Percentiles rank a stretch among this genome's conserved stretches.
phyloP scores from a whole-genome alignment of 2,797 vertebrate species.

The Cichlasoma orientale region DNA sequence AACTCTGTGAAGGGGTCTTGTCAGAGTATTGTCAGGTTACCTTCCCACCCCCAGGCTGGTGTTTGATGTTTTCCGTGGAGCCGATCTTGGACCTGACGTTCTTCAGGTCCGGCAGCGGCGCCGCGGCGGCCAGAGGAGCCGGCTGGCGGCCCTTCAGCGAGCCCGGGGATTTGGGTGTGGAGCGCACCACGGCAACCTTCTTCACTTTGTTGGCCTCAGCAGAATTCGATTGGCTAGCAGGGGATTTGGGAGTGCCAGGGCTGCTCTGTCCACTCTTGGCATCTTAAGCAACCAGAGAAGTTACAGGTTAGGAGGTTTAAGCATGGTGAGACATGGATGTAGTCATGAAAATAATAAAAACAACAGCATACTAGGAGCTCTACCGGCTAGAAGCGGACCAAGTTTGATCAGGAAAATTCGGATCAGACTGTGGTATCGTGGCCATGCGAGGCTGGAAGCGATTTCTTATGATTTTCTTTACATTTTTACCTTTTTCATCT shows the following conservation, averaged over 20 bases:
- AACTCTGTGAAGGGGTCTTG: not conserved
- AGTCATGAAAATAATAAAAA: not conserved
- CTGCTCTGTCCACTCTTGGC: constrained; percentile 93
- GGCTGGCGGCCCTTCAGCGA: constrained; percentile 89
- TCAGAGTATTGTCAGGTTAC: constrained; percentile 63
- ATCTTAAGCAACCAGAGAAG: constrained; percentile 72
- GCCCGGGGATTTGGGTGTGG: constrained; percentile 92
- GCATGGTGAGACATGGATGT: not conserved
- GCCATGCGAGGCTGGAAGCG: constrained; percentile 8
- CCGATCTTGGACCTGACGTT: constrained; percentile 92
- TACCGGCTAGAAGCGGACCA: constrained; percentile 31
- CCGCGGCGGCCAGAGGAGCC: constrained; percentile 73
- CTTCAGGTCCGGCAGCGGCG: constrained; percentile 91
- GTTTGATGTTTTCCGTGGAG: constrained; percentile 94
- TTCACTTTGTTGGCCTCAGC: constrained; percentile 90
- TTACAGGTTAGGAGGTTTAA: not conserved
- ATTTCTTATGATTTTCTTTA: constrained; percentile 1
- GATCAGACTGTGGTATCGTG: constrained; percentile 46
- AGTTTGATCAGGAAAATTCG: constrained; percentile 41
- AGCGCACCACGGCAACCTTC: constrained; percentile 94
- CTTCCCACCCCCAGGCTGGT: constrained; percentile 96
- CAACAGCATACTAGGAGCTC: not conserved
- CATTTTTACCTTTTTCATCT: constrained; percentile 71
- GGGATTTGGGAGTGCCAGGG: constrained; percentile 91
- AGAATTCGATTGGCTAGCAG: constrained; percentile 85